phyloP scores from a whole-genome alignment of 2,113 vertebrate species.

The Aegithalos caudatus region DNA sequence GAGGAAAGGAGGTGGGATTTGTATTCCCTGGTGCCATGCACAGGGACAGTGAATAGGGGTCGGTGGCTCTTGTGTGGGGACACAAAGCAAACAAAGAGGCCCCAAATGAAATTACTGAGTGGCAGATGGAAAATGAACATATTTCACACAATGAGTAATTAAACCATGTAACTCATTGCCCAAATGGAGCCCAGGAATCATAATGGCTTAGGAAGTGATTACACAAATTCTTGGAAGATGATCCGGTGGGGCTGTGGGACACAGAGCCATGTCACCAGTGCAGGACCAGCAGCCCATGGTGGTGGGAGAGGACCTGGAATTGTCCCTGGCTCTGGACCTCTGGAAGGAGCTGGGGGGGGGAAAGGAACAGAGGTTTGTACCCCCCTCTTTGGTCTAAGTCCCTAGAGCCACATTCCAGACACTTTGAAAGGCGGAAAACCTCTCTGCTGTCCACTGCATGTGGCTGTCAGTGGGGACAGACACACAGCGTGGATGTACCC shows the following conservation, averaged over 20 bases:
- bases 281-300: rapidly evolving
- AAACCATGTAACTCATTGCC: not conserved
- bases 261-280: not conserved
- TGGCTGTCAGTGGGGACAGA: not conserved
- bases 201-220: not conserved
- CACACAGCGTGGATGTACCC: rapidly evolving
- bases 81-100: conserved; percentile 41
- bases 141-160: not conserved
- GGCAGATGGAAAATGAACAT: not conserved
- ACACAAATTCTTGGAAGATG: not conserved
- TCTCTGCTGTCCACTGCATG: rapidly evolving
- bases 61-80: not conserved
- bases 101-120: not conserved
- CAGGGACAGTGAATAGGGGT: not conserved
- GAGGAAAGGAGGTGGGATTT: not conserved
- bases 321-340: not conserved
- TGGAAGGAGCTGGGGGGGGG: not conserved
- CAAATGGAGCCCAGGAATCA: not conserved
- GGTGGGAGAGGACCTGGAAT: not conserved
- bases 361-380: not conserved
- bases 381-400: too few species aligned
- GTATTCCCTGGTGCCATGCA: not conserved
- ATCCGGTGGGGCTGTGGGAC: not conserved
- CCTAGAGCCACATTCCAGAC: rapidly evolving
- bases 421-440: not conserved